Evolutionary conservation across 2,797 vertebrate genomes (phyloP).

Genomic region (Vespertilio murinus): DNA sequence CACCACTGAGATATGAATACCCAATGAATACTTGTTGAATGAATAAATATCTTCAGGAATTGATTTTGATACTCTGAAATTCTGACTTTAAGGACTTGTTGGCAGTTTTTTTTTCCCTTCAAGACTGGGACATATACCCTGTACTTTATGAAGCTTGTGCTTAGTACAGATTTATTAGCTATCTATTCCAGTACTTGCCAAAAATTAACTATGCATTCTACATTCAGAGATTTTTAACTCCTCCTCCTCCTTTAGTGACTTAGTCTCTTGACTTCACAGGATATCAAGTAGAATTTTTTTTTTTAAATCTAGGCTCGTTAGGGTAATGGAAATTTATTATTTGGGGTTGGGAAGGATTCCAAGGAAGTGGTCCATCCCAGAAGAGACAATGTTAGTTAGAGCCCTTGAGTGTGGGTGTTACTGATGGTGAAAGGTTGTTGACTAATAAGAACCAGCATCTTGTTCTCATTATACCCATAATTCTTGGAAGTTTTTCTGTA

Average conservation of each 20-base stretch:
- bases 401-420: not conserved
- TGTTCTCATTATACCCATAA: no score
- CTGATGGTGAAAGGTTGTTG: not conserved
- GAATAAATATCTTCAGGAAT: not conserved
- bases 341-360: not conserved
- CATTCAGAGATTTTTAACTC: not conserved
- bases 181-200: not conserved
- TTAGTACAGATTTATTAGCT: not conserved
- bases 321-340: not conserved
- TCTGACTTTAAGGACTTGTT: not conserved
- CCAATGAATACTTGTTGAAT: no score
- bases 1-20: no score
- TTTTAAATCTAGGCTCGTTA: not conserved
- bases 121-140: not conserved
- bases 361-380: not conserved
- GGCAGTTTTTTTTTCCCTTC: not conserved
- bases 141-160: not conserved
- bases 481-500: no score
- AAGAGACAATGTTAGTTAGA: not conserved
- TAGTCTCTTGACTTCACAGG: not conserved
- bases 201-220: not conserved
- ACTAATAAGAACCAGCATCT: no score
- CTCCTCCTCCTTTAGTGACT: not conserved
- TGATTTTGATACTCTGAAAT: not conserved
- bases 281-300: not conserved